These are phyloP conservation scores for Drosophila crucigera DNA, from an alignment of 2,888 invertebrate genomes.

Conservation along the genomic window DNA sequence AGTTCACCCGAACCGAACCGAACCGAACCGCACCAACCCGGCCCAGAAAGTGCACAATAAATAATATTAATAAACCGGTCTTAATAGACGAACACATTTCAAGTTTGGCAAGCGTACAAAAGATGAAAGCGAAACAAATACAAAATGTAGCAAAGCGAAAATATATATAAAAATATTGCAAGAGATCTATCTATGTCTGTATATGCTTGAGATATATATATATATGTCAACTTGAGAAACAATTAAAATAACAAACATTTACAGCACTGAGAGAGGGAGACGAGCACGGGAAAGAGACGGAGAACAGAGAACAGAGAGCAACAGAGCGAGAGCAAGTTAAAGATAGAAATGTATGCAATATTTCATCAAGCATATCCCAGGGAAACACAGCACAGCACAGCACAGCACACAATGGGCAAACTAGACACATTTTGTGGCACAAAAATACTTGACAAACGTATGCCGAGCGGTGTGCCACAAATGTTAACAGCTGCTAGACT, in stretches of 20 bases:
- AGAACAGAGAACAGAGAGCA: not conserved
- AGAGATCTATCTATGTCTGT: not conserved
- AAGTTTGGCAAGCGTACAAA: conserved; percentile 27
- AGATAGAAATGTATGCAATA: conserved; percentile 27
- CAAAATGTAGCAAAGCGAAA: conserved; percentile 3
- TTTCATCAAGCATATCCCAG: conserved; percentile 35
- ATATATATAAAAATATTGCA: not conserved
- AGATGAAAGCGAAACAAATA: conserved; percentile 34
- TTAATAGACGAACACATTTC: conserved; percentile 23
- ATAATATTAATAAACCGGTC: conserved; percentile 35
- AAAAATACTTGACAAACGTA: not conserved
- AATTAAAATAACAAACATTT: conserved; percentile 40
- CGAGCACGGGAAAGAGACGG: not conserved
- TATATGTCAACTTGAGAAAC: conserved; percentile 28
- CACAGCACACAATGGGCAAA: not conserved
- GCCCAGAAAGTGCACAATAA: conserved; percentile 27
- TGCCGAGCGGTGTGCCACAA: not conserved
- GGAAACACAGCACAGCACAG: not conserved
- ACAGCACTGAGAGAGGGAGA: not conserved
- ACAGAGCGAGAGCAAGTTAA: not conserved
- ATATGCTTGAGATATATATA: not conserved
- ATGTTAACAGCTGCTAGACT: not conserved
- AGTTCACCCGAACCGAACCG: not conserved
- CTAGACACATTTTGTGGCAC: not conserved
- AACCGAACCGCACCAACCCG: not conserved